Evolutionary conservation across 92 coral and sea anemone genomes (phyloP), one percentile per base, ranked within the genome.

Genomic region (Parazoanthus atlanticus): DNA sequence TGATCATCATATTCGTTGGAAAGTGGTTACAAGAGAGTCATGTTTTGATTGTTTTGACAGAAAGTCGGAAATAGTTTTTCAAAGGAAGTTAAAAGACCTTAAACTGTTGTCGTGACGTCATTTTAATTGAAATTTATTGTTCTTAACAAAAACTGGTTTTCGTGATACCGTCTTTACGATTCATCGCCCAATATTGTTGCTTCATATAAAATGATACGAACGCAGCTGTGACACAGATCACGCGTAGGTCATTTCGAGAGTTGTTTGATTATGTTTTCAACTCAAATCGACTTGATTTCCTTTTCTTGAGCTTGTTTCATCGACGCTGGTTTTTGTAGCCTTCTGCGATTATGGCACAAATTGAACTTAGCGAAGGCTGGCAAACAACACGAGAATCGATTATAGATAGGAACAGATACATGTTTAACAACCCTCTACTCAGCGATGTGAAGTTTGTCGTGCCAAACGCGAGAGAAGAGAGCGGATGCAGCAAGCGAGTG

Each of bases 391-490:
- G 75, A 33, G 82, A 78, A 52, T 66, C 89, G 16, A 88, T 89
- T 3, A 47, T 47, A 23, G 92, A 85, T 15, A 61, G 92, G 33
- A 89, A 89, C 80, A 89, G 32, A 88, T 84, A 83, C 21, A 89
- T 89, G 92, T 89, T 85, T 36, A 89, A 89, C 76, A 89, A 89
- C 9, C 29, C 58, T 21, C 65, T 89, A 15, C 86, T 91, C 85
- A 91, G 93, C 74, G 93, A 91, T 82, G 76, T 91, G 25, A 87
- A 89, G 17, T 91, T 91, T 66, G 84, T 81, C 12, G 90, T 91
- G 1, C 87, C 65, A 43, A 84, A 47, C 8, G 41, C 78, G 29
- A 86, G 79, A 17, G 80, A 81, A 23, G 52, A 72, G 23, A 79
- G 23, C 21, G 79, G 88, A 17, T 32, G 12, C 1, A 90, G 74